These are phyloP conservation scores for Lipophrys pholis DNA, from an alignment of 2,113 vertebrate genomes.

Conservation along the genomic window DNA sequence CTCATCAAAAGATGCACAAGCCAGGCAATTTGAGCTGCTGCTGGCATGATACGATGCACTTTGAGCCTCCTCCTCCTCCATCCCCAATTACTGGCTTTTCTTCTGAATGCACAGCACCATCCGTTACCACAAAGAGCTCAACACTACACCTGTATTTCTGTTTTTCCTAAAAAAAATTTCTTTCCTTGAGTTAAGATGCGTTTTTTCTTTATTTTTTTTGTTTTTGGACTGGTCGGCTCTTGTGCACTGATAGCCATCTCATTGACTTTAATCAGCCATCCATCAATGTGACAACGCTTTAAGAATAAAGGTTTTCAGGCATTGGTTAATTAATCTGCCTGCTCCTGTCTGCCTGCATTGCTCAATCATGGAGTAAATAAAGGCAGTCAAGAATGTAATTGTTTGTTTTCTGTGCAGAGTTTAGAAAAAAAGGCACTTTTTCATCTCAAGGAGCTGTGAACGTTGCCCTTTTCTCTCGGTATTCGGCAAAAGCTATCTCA, in stretches of 20 bases:
- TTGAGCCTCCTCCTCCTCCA: slow-evolving; percentile 47
- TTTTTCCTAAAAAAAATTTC: slow-evolving; percentile 33
- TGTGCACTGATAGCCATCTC: slow-evolving; percentile 83
- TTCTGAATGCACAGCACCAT: slow-evolving; percentile 43
- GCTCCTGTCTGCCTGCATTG: slow-evolving; percentile 88
- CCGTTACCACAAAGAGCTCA: slow-evolving; percentile 32
- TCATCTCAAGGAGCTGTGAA: slow-evolving; percentile 74
- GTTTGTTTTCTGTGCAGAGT: slow-evolving; percentile 86
- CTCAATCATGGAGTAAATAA: slow-evolving; percentile 94
- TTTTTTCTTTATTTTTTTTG: background rate
- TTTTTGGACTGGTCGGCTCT: slow-evolving; percentile 49
- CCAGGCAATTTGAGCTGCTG: slow-evolving; percentile 72
- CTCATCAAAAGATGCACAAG: slow-evolving; percentile 80
- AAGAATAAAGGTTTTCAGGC: slow-evolving; percentile 88
- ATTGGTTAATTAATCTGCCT: slow-evolving; percentile 94
- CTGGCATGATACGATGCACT: slow-evolving; percentile 59
- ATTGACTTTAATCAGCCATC: slow-evolving; percentile 87
- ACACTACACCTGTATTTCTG: slow-evolving; percentile 35
- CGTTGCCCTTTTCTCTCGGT: slow-evolving; percentile 74
- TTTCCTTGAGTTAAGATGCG: slow-evolving; percentile 3
- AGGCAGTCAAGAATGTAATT: slow-evolving; percentile 93
- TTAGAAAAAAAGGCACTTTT: slow-evolving; percentile 83
- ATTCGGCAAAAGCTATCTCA: slow-evolving; percentile 63
- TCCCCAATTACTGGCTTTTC: slow-evolving; percentile 70
- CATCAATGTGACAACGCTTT: slow-evolving; percentile 89